Conservation (phyloP, 2,888 invertebrate genomes). For the Acanthacorydalis orientalis region DNA sequence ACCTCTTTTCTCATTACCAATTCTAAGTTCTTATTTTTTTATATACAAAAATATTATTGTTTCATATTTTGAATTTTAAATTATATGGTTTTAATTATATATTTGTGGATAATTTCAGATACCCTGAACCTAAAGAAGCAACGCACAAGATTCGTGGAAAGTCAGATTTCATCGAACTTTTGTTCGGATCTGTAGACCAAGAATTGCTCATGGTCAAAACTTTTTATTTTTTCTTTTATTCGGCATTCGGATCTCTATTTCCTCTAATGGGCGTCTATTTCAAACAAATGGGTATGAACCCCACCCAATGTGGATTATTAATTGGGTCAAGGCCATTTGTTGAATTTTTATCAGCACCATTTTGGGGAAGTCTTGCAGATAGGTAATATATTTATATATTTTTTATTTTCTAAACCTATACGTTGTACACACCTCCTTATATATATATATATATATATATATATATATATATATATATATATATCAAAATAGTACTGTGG, state of each 20-base stretch:
- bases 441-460: too few species aligned
- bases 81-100: not conserved
- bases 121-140: conserved; percentile 73
- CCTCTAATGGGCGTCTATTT: conserved; percentile 98
- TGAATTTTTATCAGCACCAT: conserved; percentile 92
- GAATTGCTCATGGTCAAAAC: conserved; percentile 89
- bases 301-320: conserved; percentile 83
- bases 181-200: conserved; percentile 72
- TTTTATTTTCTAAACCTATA: not conserved
- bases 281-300: conserved; percentile 99
- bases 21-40: too few species aligned
- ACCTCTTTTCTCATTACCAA: too few species aligned
- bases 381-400: conserved; percentile 29
- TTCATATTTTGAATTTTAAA: not conserved
- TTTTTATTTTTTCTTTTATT: conserved; percentile 99
- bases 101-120: conserved; percentile 29
- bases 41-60: too few species aligned
- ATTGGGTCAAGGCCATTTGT: conserved; percentile 94
- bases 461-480: too few species aligned
- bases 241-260: conserved; percentile 95
- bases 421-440: too few species aligned
- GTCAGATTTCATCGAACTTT: conserved; percentile 66
- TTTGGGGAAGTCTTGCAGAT: conserved; percentile 94
- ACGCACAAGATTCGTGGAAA: conserved; percentile 80
- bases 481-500: too few species aligned